Evolutionary conservation across 2,797 vertebrate species (phyloP).

Genomic region (Neosalanx taihuensis): DNA sequence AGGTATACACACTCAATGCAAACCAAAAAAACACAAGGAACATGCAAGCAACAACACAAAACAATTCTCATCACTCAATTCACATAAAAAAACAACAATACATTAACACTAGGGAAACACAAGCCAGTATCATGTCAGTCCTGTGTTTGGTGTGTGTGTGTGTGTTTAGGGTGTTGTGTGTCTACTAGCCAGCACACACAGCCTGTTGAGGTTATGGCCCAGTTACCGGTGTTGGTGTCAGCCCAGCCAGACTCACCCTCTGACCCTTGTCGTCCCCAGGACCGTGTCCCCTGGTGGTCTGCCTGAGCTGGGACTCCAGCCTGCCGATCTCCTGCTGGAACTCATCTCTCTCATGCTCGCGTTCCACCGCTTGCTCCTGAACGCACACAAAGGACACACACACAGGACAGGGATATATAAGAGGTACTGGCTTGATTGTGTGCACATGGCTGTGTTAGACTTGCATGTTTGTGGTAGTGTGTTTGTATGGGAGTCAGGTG

Average conservation of each 20-base stretch:
- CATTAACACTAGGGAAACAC: background rate
- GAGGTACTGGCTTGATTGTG: too few relatives aligned
- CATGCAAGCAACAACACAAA: constrained; percentile 1
- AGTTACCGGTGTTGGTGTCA: background rate
- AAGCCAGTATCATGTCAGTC: background rate
- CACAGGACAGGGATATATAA: background rate
- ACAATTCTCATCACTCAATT: too few relatives aligned
- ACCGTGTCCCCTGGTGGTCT: constrained; percentile 58
- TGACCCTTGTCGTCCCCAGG: constrained; percentile 62
- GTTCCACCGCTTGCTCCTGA: constrained; percentile 91
- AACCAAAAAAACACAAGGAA: background rate
- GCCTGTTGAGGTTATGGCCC: background rate
- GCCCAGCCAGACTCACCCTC: constrained; percentile 42
- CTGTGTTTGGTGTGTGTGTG: too few relatives aligned
- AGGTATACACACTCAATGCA: background rate
- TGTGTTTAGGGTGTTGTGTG: background rate
- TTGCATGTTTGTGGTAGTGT: background rate
- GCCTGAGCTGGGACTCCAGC: constrained; percentile 82
- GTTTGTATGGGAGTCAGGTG: background rate
- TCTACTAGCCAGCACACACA: background rate
- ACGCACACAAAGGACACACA: background rate
- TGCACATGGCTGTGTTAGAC: background rate
- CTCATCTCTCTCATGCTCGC: constrained; percentile 96
- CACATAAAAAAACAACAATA: too few relatives aligned
- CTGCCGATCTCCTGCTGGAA: constrained; percentile 94